Conservation (phyloP, 2,888 invertebrate genomes). For the Drosophila testacea region DNA sequence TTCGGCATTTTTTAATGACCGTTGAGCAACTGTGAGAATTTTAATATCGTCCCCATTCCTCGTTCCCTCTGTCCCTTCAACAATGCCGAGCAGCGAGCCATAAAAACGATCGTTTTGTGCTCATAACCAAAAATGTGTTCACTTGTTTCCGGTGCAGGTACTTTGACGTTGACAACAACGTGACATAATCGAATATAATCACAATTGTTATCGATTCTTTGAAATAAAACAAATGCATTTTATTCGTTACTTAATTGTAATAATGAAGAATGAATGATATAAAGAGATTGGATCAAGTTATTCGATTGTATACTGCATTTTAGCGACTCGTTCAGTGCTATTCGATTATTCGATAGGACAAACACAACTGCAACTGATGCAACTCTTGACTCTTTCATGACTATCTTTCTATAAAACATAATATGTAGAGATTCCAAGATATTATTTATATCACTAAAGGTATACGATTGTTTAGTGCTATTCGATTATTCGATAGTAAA, state of each 20-base stretch:
- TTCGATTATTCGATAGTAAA: background rate
- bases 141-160: slow-evolving; percentile 22
- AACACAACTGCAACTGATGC: background rate
- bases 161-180: background rate
- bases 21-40: slow-evolving; percentile 39
- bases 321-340: no score
- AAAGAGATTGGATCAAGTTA: no score
- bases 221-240: no score
- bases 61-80: no score
- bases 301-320: no score
- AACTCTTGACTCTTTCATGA: background rate
- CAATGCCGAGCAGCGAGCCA: background rate
- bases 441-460: no score
- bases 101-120: slow-evolving; percentile 11
- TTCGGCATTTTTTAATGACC: slow-evolving; percentile 36
- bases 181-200: slow-evolving; percentile 15
- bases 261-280: no score
- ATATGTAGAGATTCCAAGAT: no score
- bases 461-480: no score
- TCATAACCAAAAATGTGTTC: slow-evolving; percentile 17
- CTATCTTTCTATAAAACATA: background rate
- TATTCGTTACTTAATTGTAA: no score
- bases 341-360: background rate
- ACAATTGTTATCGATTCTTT: slow-evolving; percentile 7
- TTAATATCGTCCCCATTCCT: slow-evolving; percentile 13